Base-by-base conservation (phyloP, 2,888 invertebrate species). In the Eupelmus urozonus region DNA sequence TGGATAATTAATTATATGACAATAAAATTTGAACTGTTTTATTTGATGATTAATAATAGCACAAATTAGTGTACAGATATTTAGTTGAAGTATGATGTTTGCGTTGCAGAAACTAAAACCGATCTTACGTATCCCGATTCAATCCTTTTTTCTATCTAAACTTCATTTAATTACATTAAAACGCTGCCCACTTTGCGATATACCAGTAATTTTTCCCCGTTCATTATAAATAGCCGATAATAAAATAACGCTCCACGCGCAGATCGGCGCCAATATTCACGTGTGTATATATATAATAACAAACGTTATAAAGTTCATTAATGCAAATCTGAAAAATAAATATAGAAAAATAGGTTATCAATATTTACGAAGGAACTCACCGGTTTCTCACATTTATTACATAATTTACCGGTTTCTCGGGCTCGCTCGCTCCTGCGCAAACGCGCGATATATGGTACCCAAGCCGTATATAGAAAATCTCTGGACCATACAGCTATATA, bases 311-410 rank as follows among this genome's bases (percentile, higher is more conserved):
- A 34, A 34, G 5, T 34, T 34, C 9, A 34, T 49, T 49, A 9
- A 49, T 49, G 49, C n/a, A 49, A 49, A 49, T 49, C 27, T 16
- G n/a, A 59, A 34, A 29, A 59, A 18, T 66, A 59, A 51, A 67
- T 53, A 69, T 29, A 60, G 40, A 75, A 55, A 69, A 70, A 70
- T 76, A 62, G 53, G 67, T 55, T 75, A 76, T 76, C 55, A 34
- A 63, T 76, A 63, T 63, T 70, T 76, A 55, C 63, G 25, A 76
- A 69, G 45, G 13, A 29, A 53, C 62, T 49, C 55, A 34, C 62
- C 40, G 45, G 55, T 23, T 20, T 76, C 51, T 53, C 53, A n/a
- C 25, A 29, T 70, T 76, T 70, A 69, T 76, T 76, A 70, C 63
- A 40, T 57, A 76, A 76, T 76, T 70, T 69, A 76, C 55, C 45